Base-by-base conservation (phyloP, 2,113 vertebrate species). In the Mystacornis crossleyi region DNA sequence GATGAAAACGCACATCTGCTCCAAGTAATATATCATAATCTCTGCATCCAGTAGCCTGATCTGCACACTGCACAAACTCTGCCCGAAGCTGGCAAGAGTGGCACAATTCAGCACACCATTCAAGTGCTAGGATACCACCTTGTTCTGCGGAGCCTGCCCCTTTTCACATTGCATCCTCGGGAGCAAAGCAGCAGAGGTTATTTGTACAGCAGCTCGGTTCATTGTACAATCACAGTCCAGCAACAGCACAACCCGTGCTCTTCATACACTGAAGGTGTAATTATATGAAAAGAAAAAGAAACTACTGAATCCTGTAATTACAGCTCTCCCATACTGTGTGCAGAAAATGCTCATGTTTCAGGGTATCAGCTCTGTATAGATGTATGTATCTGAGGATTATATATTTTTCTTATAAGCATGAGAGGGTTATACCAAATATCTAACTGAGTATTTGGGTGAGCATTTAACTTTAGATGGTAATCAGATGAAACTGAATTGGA, bases 131-230 rank as follows among this genome's bases (percentile, higher is more conserved):
- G 29, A 53, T 31, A 28, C 24, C 2, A 5, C 2, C 14, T 23
- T 40, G 7, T 42, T 42, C 55, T 12, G 62, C 62, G n/a, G 53
- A 33, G 33, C 16, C 33, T 17, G 17, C 23, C 26, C 3, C 1
- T n/a, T 23, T 42, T 25, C 26, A 29, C 18, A 3, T 20, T 47
- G 13, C 62, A 65, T 1, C 23, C 16, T 19, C 1, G 1, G 29
- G 1, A 50, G 8, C 11, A 24, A 24, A 1, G 42, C 53, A 16
- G 47, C 1, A 4, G 33, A 42, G 57, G 26, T 61, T 53, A 42
- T 34, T 45, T 0, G 0, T 7, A 28, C 19, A 25, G 53, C 51
- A 34, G 25, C 19, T 78, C 2, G 1, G 13, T 16, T 60, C 43
- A 4, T 13, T 19, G 15, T 9, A 19, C 38, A 40, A 1, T 51